Conservation (phyloP, 1,140 invertebrate species). For the Pararge aegeria region DNA sequence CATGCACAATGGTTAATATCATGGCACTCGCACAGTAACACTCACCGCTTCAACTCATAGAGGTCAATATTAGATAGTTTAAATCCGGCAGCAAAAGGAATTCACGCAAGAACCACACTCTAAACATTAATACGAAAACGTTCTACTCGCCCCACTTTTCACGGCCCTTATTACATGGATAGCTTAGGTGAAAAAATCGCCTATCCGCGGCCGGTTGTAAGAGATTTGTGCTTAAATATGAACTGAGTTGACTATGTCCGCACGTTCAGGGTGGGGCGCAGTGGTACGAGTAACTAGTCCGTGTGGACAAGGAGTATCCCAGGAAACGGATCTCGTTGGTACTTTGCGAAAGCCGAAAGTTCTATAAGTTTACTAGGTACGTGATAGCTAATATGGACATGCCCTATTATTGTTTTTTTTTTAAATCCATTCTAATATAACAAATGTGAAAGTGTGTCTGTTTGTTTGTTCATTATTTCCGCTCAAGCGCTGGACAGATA, state of each 20-base stretch:
- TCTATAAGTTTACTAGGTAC: conserved; percentile 47
- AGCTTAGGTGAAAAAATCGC: conserved; percentile 29
- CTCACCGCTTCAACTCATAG: conserved; percentile 9
- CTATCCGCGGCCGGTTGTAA: conserved; percentile 52
- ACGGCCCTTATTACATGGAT: conserved; percentile 31
- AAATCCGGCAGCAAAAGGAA: conserved; percentile 34
- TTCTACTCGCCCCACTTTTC: conserved; percentile 7
- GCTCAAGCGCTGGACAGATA: too few relatives aligned
- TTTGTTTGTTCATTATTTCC: too few relatives aligned
- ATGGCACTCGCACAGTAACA: neutral
- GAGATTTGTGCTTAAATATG: conserved; percentile 68
- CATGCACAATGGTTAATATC: too few relatives aligned
- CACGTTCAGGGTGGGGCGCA: conserved; percentile 44
- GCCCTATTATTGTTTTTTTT: neutral
- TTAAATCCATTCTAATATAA: too few relatives aligned
- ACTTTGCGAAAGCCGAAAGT: conserved; percentile 60
- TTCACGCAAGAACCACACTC: conserved; percentile 24
- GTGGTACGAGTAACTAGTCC: conserved; percentile 20
- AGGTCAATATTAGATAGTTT: conserved; percentile 26
- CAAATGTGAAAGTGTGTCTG: too few relatives aligned
- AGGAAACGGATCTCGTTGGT: conserved; percentile 50
- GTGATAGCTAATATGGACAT: conserved; percentile 19
- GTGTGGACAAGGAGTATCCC: conserved; percentile 44
- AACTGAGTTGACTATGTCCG: conserved; percentile 47
- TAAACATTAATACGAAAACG: conserved; percentile 26